Evolutionary conservation across 1,140 invertebrate genomes (phyloP).

Genomic region (Pristionchus pacificus): DNA sequence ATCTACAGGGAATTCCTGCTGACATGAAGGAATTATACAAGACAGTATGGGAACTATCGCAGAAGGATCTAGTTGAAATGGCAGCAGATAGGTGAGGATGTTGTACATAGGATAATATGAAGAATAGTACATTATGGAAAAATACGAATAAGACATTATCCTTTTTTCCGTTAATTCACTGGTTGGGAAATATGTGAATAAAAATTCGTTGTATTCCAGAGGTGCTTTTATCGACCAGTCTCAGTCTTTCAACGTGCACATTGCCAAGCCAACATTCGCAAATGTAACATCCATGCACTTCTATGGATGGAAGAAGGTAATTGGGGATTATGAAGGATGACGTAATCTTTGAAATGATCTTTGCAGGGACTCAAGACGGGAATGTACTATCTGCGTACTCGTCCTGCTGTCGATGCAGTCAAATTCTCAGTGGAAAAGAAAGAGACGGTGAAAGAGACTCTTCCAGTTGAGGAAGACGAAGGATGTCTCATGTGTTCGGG

Average conservation of each 20-base stretch:
- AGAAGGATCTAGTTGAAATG: constrained; percentile 91
- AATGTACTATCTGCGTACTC: constrained; percentile 95
- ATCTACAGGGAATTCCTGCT: constrained; percentile 70
- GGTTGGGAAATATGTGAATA: no score
- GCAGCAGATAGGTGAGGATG: constrained; percentile 75
- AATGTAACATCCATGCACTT: constrained; percentile 97
- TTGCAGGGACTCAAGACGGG: constrained; percentile 85
- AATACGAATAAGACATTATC: no score
- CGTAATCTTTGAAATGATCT: not conserved
- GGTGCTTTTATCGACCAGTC: constrained; percentile 98
- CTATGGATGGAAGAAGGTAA: constrained; percentile 88
- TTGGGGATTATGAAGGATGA: constrained; percentile 26
- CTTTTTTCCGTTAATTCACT: constrained; percentile 85
- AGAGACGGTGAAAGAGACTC: not conserved
- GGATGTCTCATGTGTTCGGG: not conserved
- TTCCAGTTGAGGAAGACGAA: not conserved
- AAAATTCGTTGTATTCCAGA: constrained; percentile 92
- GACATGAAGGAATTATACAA: constrained; percentile 87
- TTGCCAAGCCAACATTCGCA: constrained; percentile 85
- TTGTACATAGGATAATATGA: not conserved
- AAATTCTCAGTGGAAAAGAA: constrained; percentile 85
- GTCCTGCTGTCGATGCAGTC: constrained; percentile 87
- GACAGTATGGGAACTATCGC: constrained; percentile 97
- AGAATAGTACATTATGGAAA: not conserved
- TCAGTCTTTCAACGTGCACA: constrained; percentile 92